phyloP scores from a whole-genome alignment of 1,140 invertebrate genomes.

The Drosophila baimaii region DNA sequence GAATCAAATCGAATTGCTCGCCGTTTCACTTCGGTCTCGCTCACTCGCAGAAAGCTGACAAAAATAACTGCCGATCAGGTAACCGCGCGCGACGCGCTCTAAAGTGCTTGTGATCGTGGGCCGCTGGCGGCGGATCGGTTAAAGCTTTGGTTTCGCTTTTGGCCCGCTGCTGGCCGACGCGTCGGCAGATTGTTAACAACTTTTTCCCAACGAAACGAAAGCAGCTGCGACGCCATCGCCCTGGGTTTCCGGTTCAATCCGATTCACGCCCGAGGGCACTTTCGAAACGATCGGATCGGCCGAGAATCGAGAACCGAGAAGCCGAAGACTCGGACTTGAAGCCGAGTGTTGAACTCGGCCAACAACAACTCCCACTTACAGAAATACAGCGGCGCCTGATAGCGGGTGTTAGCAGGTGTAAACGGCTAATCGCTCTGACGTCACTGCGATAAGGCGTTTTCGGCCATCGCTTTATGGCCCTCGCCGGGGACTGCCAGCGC shows the following conservation, averaged over 20 bases:
- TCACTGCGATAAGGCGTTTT: conserved; percentile 54
- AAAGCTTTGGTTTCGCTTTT: conserved; percentile 70
- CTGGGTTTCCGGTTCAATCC: conserved; percentile 73
- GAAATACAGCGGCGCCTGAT: conserved; percentile 19
- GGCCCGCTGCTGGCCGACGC: conserved; percentile 44
- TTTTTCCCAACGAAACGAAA: conserved; percentile 73
- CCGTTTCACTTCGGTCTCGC: conserved; percentile 18
- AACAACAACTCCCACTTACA: conserved; percentile 35
- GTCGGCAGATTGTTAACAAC: conserved; percentile 67
- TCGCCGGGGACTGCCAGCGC: conserved; percentile 14
- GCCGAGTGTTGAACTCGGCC: conserved; percentile 38
- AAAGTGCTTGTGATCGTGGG: conserved; percentile 79
- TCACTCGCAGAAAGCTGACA: conserved; percentile 17
- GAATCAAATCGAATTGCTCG: conserved; percentile 12
- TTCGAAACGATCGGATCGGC: conserved; percentile 32
- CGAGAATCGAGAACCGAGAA: conserved; percentile 11
- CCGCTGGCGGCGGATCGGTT: conserved; percentile 60
- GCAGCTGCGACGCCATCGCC: conserved; percentile 23
- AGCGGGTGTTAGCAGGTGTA: conserved; percentile 31
- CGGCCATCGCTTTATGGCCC: conserved; percentile 16
- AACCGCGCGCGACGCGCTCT: conserved; percentile 77
- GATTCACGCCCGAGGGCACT: conserved; percentile 34
- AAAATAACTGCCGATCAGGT: conserved; percentile 48
- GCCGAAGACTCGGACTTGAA: conserved; percentile 33
- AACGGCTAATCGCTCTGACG: conserved; percentile 52